Evolutionary conservation across 2,888 invertebrate genomes (phyloP), one percentile per base, ranked within the genome.

Genomic region (Slavum lentiscoides): DNA sequence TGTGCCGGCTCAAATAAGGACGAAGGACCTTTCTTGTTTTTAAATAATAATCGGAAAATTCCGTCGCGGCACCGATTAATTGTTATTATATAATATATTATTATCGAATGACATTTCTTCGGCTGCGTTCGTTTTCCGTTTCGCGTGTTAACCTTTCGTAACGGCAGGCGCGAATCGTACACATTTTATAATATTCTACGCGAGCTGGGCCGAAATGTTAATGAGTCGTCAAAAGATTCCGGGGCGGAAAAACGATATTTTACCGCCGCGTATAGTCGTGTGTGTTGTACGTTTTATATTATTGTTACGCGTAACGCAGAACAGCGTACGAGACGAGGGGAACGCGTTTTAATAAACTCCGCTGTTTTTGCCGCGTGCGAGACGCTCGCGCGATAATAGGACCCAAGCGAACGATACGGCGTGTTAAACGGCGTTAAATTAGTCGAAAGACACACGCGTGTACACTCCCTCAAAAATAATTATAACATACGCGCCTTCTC

Each of bases 61-160:
- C 43, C 72, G 23, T 72, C 70, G 43, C 6, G 43, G n/a, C n/a
- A n/a, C n/a, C n/a, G n/a, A n/a, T n/a, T n/a, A n/a, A n/a, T n/a
- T n/a, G n/a, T n/a, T n/a, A n/a, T n/a, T n/a, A n/a, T n/a, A n/a
- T n/a, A 80, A 72, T 80, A 80, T 43, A 80, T 72, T 72, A 58
- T 80, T 66, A 72, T 72, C 64, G 72, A 80, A 80, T 72, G 80
- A 72, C 80, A 80, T 80, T 80, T 72, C 70, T 77, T 64, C n/a
- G 37, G 53, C 77, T 1, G 53, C 77, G 62, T 70, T 64, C 43
- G 30, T 64, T 66, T 80, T 64, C 53, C 62, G 8, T 67, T 23
- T 55, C 53, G n/a, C 62, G 30, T 49, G 49, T 80, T 80, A 80
- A 80, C 80, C 80, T 80, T 80, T 77, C 11, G 59, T 6, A n/a